These are phyloP conservation scores for Hoplodrina blanda DNA, from an alignment of 2,888 invertebrate genomes.

Conservation along the genomic window DNA sequence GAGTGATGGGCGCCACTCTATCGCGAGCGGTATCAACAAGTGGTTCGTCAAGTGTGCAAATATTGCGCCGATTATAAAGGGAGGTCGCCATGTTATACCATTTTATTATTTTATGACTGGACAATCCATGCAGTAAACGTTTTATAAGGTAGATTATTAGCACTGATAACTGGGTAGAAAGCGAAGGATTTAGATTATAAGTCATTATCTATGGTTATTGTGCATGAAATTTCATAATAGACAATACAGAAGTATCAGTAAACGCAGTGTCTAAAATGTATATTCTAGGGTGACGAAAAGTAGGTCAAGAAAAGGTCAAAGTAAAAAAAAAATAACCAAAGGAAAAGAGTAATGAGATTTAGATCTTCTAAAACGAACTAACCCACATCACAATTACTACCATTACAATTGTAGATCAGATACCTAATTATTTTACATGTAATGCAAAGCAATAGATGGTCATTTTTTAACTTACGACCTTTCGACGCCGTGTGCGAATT, in stretches of 20 bases:
- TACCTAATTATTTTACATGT: no score
- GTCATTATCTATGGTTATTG: slow-evolving; percentile 31
- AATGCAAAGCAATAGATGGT: no score
- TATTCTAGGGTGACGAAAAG: background rate
- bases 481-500: no score
- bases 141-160: slow-evolving; percentile 46
- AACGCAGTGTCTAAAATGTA: background rate
- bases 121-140: slow-evolving; percentile 40
- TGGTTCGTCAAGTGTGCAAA: slow-evolving; percentile 53
- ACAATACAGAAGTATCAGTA: slow-evolving; percentile 3
- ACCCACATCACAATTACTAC: no score
- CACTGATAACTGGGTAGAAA: slow-evolving; percentile 43
- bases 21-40: slow-evolving; percentile 57
- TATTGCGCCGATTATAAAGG: slow-evolving; percentile 52
- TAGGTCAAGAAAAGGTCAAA: no score
- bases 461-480: no score
- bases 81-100: slow-evolving; percentile 61
- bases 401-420: no score
- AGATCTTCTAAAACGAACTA: no score
- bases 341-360: no score
- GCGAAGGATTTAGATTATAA: slow-evolving; percentile 46
- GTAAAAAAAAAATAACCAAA: no score
- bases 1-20: slow-evolving; percentile 24
- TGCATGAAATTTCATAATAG: slow-evolving; percentile 5
- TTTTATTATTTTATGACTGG: slow-evolving; percentile 42